Conservation (phyloP, 1,140 invertebrate genomes). For the Hyphantria cunea region DNA sequence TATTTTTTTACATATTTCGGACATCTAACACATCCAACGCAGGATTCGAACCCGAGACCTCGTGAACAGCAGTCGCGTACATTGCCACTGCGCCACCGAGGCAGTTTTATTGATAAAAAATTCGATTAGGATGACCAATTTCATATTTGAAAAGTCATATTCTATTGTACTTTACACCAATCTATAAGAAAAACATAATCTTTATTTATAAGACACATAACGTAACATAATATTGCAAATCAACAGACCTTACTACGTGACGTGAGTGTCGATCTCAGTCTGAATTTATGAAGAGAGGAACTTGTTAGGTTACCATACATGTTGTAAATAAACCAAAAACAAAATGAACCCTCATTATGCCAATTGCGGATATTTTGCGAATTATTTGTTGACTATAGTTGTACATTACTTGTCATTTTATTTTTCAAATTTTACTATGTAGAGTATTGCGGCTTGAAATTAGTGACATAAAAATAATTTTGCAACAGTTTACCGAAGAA, state of each 20-base stretch:
- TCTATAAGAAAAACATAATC: slow-evolving; percentile 11
- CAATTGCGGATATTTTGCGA: no score
- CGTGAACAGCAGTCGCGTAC: no score
- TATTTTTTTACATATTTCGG: no score
- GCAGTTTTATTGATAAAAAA: no score
- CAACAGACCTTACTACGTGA: slow-evolving; percentile 19
- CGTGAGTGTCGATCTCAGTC: slow-evolving; percentile 3
- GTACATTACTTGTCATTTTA: background rate
- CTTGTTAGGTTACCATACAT: slow-evolving; percentile 9
- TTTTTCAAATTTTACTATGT: no score
- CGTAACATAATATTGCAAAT: slow-evolving; percentile 19
- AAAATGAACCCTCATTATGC: slow-evolving; percentile 2
- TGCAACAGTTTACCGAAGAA: no score
- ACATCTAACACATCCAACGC: no score
- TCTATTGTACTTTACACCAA: background rate
- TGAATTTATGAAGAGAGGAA: background rate
- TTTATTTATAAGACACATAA: slow-evolving; percentile 8
- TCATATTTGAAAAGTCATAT: background rate
- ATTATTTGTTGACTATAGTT: background rate
- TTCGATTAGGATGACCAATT: no score
- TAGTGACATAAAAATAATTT: no score
- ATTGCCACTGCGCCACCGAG: no score
- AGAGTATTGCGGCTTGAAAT: no score
- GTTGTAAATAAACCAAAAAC: slow-evolving; percentile 2
- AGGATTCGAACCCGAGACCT: no score